Conservation (phyloP, 2,113 vertebrate genomes). For the Zosterops pallidus region DNA sequence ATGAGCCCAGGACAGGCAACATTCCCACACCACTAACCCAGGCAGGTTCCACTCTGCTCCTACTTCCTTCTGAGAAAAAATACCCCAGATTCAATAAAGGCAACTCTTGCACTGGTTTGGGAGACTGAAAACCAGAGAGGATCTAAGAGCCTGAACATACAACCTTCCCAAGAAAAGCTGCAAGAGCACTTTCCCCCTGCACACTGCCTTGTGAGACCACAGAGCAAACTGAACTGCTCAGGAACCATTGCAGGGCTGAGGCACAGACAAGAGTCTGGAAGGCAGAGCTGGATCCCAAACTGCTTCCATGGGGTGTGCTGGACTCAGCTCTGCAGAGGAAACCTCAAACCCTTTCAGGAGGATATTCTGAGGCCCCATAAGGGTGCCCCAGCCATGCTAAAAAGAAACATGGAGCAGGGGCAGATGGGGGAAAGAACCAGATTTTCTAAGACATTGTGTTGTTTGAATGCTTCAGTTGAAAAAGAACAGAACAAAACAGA, state of each 20-base stretch:
- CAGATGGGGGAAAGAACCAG: not conserved
- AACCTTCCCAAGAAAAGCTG: not conserved
- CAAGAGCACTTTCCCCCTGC: not conserved
- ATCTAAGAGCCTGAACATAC: not conserved
- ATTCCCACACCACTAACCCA: not conserved
- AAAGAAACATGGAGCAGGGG: not conserved
- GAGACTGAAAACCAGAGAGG: not conserved
- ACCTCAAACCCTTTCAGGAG: not conserved
- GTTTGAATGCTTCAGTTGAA: not conserved
- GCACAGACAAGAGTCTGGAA: not conserved
- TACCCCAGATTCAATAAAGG: not conserved
- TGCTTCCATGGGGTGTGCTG: not conserved
- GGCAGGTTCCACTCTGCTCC: not conserved
- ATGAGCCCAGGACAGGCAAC: not conserved
- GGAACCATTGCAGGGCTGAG: not conserved
- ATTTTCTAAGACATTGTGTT: not conserved
- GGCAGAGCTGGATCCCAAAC: accelerated
- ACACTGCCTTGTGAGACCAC: accelerated
- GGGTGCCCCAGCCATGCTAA: accelerated
- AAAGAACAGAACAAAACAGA: not conserved
- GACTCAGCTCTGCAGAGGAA: not conserved
- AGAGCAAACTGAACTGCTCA: not conserved
- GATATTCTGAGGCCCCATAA: not conserved
- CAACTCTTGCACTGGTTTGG: not conserved
- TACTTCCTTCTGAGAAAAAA: not conserved